phyloP scores from a whole-genome alignment of 2,113 vertebrate genomes.

The Planiliza haematocheilus region DNA sequence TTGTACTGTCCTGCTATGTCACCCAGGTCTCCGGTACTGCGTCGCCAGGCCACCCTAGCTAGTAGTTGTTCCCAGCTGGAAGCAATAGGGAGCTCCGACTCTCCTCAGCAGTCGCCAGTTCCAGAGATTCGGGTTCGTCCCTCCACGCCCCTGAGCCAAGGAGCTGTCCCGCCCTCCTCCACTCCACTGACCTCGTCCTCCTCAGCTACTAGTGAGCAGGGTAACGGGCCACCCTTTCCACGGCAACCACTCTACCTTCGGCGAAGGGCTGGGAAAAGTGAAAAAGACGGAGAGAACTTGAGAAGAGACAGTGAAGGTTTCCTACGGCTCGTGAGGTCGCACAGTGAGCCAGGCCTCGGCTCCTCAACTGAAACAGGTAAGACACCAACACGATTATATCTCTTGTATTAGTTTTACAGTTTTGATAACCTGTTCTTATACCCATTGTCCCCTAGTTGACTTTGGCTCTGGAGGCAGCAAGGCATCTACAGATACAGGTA shows the following conservation, averaged over 20 bases:
- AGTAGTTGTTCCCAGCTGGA: slow-evolving; percentile 94
- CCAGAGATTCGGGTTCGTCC: slow-evolving; percentile 86
- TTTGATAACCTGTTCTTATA: slow-evolving; percentile 14
- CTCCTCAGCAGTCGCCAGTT: slow-evolving; percentile 77
- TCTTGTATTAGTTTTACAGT: background rate
- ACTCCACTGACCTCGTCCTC: slow-evolving; percentile 32
- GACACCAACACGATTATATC: background rate
- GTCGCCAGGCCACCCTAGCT: slow-evolving; percentile 82
- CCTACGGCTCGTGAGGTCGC: slow-evolving; percentile 84
- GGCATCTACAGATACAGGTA: slow-evolving; percentile 89
- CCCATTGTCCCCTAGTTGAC: slow-evolving; percentile 78
- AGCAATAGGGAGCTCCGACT: slow-evolving; percentile 74
- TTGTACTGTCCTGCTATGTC: background rate
- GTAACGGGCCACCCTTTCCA: background rate
- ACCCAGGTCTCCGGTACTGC: slow-evolving; percentile 82
- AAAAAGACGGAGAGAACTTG: slow-evolving; percentile 64
- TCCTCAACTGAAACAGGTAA: slow-evolving; percentile 82
- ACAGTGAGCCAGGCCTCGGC: slow-evolving; percentile 91
- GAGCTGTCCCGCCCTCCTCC: slow-evolving; percentile 43
- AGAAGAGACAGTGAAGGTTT: slow-evolving; percentile 66
- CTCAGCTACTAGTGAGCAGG: slow-evolving; percentile 32
- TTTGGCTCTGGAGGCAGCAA: slow-evolving; percentile 89
- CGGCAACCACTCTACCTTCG: slow-evolving; percentile 70
- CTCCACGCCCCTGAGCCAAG: slow-evolving; percentile 62
- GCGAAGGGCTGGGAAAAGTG: slow-evolving; percentile 77